phyloP scores from a whole-genome alignment of 2,113 vertebrate genomes.

The Epinephelus lanceolatus region DNA sequence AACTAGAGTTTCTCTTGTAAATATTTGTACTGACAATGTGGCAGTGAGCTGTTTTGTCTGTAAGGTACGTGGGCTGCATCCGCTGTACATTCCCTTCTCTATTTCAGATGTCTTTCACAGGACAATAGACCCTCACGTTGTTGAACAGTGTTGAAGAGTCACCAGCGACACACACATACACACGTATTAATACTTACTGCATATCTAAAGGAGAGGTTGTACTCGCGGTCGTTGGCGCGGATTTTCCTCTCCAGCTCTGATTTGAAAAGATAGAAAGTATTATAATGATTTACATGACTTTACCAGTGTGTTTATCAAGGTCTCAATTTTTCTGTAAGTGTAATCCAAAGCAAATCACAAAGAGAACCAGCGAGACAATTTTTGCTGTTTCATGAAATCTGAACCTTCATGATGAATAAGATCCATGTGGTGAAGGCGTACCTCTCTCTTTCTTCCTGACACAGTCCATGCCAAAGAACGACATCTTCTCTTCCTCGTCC shows the following conservation, averaged over 20 bases:
- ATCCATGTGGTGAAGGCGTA: constrained; percentile 37
- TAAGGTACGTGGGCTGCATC: background rate
- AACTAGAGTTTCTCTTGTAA: background rate
- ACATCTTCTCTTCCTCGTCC: constrained; percentile 82
- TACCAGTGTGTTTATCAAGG: no score
- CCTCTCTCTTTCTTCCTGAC: constrained; percentile 86
- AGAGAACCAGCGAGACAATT: no score
- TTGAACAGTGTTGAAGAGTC: background rate
- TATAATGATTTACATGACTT: no score
- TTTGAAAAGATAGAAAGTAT: background rate
- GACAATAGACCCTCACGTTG: background rate
- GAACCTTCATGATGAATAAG: background rate
- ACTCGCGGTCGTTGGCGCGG: constrained; percentile 91
- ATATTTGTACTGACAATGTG: background rate
- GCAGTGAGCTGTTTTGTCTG: constrained; percentile 6
- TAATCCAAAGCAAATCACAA: background rate
- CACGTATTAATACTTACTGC: constrained; percentile 85
- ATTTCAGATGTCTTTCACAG: background rate
- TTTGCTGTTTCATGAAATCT: background rate
- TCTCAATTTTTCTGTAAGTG: background rate
- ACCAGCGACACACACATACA: background rate
- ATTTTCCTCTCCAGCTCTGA: constrained; percentile 91
- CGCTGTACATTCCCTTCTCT: background rate
- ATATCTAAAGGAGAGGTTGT: constrained; percentile 91
- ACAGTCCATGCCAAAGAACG: constrained; percentile 87